These are phyloP conservation scores for Agrotis segetum DNA, from an alignment of 2,888 invertebrate species.

Conservation along the genomic window DNA sequence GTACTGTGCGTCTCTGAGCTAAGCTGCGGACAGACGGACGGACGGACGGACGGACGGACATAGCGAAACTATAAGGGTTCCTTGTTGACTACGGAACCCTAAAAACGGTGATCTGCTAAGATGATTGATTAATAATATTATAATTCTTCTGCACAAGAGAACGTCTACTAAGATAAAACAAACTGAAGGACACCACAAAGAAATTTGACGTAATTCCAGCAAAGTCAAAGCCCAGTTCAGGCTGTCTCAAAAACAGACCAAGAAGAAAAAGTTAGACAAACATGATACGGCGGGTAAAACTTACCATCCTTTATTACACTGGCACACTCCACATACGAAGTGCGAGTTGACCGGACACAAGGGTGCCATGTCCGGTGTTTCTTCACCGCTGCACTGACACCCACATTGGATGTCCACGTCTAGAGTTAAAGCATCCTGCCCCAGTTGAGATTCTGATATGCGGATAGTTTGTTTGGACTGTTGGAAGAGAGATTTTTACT, in stretches of 20 bases:
- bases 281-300: neutral
- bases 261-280: no score
- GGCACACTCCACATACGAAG: conserved; percentile 92
- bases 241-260: no score
- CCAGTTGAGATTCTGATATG: conserved; percentile 95
- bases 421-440: conserved; percentile 93
- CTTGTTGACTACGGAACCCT: no score
- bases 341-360: conserved; percentile 89
- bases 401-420: conserved; percentile 94
- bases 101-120: neutral
- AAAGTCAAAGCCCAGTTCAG: no score
- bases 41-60: no score
- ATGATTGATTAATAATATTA: neutral
- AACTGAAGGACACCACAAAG: no score
- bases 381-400: conserved; percentile 91
- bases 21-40: no score
- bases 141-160: neutral
- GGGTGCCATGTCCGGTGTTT: conserved; percentile 73
- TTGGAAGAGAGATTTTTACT: no score
- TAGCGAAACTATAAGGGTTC: no score
- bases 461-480: conserved; percentile 87
- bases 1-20: no score
- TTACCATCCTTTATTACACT: conserved; percentile 92
- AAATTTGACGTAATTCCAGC: no score
- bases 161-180: no score